These are phyloP conservation scores for Thalassoma bifasciatum DNA, from an alignment of 2,113 vertebrate genomes.

Conservation along the genomic window DNA sequence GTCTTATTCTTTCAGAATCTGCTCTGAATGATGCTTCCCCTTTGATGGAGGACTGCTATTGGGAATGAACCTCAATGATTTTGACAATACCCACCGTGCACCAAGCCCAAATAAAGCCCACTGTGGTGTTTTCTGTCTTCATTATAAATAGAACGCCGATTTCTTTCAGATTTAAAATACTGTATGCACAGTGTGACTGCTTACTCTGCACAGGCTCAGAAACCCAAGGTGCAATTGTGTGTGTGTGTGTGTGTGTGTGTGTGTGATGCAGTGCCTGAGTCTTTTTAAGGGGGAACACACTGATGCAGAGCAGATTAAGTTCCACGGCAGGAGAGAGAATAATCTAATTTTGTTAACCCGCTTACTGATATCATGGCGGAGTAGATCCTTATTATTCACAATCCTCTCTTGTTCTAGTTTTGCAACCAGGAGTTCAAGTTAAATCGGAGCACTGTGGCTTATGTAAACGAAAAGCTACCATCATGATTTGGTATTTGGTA, in stretches of 20 bases:
- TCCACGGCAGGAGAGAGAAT: constrained; percentile 67
- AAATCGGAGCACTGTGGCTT: constrained; percentile 40
- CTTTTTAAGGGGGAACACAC: constrained; percentile 40
- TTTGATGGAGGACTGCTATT: neutral
- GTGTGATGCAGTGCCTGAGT: constrained; percentile 2
- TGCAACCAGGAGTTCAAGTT: constrained; percentile 55
- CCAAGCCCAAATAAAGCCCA: constrained; percentile 1
- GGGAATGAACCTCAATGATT: constrained; percentile 3
- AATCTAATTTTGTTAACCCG: constrained; percentile 77
- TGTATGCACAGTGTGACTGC: constrained; percentile 15
- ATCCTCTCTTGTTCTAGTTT: constrained; percentile 66
- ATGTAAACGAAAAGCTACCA: constrained; percentile 44
- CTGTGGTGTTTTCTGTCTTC: constrained; percentile 7
- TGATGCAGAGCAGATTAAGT: constrained; percentile 69
- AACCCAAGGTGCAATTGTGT: constrained; percentile 11
- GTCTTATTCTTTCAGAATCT: neutral
- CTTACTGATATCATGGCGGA: constrained; percentile 69
- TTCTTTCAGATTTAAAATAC: constrained; percentile 16
- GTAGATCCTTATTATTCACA: constrained; percentile 64
- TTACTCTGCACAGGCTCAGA: constrained; percentile 26
- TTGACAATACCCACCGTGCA: constrained; percentile 13
- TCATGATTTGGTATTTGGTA: constrained; percentile 33
- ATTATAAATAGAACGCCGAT: constrained; percentile 21
- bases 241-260: constrained; percentile 17
- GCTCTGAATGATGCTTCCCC: neutral